phyloP scores from a whole-genome alignment of 2,113 vertebrate genomes.

The Thermophis baileyi region DNA sequence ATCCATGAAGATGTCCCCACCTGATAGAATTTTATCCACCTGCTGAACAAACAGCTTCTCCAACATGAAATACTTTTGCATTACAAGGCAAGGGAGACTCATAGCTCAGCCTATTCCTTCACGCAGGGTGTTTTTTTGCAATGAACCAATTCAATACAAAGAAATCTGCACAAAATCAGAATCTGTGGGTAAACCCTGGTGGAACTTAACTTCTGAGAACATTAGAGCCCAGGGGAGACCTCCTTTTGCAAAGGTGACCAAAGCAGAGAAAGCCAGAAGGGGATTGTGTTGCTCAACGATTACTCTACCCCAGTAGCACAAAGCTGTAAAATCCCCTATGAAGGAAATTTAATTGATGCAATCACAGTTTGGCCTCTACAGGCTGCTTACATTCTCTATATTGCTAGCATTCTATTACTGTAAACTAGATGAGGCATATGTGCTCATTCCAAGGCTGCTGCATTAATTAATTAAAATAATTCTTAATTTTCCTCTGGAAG shows the following conservation, averaged over 20 bases:
- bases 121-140: not conserved
- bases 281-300: not conserved
- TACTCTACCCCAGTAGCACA: not conserved
- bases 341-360: constrained; percentile 2
- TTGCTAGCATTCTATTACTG: not conserved
- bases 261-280: not conserved
- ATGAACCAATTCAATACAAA: not conserved
- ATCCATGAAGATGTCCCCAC: not conserved
- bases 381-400: constrained; percentile 20
- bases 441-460: constrained; percentile 6
- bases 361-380: not conserved
- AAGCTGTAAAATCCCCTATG: constrained; percentile 21
- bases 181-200: not conserved
- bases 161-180: not conserved
- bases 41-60: not conserved
- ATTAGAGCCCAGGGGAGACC: not conserved
- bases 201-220: not conserved
- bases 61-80: not conserved
- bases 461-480: not conserved
- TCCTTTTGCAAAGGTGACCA: not conserved
- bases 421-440: not conserved
- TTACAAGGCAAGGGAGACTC: not conserved
- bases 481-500: not conserved
- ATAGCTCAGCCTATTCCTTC: not conserved
- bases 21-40: not conserved